Conservation (phyloP, 2,888 invertebrate species). For the Caenorhabditis virilis region DNA sequence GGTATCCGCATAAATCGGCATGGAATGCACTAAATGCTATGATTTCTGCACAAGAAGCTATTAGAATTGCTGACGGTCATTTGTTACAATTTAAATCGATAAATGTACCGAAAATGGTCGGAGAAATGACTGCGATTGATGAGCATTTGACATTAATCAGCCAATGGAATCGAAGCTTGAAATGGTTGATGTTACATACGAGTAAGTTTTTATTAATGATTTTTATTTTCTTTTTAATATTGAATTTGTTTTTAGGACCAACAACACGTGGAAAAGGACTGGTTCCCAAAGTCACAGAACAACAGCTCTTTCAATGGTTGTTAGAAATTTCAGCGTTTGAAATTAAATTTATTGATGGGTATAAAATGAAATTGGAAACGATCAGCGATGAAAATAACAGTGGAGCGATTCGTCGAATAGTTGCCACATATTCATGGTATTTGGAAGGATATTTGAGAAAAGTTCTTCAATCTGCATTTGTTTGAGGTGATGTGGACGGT, state of each 20-base stretch:
- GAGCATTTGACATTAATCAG: background rate
- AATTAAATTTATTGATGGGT: slow-evolving; percentile 14
- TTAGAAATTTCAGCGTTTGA: slow-evolving; percentile 32
- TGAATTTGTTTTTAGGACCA: slow-evolving; percentile 3
- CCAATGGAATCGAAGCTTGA: background rate
- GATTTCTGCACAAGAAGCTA: slow-evolving; percentile 71
- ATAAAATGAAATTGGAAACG: no score
- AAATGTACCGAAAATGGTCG: background rate
- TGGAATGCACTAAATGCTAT: slow-evolving; percentile 84
- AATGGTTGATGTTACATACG: slow-evolving; percentile 27
- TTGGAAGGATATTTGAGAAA: slow-evolving; percentile 36
- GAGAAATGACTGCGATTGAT: background rate
- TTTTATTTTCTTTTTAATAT: background rate
- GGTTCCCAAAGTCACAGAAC: slow-evolving; percentile 4
- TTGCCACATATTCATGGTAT: slow-evolving; percentile 37
- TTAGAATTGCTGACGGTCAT: slow-evolving; percentile 16
- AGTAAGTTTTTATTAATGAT: slow-evolving; percentile 1
- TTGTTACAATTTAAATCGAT: slow-evolving; percentile 6
- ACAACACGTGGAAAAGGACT: background rate
- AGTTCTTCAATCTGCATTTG: slow-evolving; percentile 38
- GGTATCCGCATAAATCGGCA: slow-evolving; percentile 93
- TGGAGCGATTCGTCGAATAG: no score
- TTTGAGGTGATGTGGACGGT: slow-evolving; percentile 29
- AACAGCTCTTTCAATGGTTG: slow-evolving; percentile 20
- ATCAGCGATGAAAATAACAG: no score